Base-by-base conservation (phyloP, 2,888 invertebrate species). In the Chironomus riparius region DNA sequence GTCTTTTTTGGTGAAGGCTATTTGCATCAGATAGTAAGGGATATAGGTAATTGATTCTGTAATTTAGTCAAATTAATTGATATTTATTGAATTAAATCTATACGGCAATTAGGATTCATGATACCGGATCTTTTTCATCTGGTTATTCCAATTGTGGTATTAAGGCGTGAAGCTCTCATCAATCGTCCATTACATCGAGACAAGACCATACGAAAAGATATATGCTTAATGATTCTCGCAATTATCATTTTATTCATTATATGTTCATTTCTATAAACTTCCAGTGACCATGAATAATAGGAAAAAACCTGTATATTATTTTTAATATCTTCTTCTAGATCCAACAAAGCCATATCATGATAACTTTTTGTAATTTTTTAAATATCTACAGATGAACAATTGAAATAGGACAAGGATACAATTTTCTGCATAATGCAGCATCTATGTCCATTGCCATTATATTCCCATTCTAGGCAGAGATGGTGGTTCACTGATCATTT, bases 1-100 rank as follows among this genome's bases (percentile, higher is more conserved):
- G 89, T 90, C 73, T 81, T 90, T 21, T 85, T 86, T 75, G 88
- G 89, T 70, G 87, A 89, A 81, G 90, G 90, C 5, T 86, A 87
- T 78, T 85, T 88, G 21, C 90, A 90, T 84, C 90, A 90, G 85
- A 88, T 89, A 72, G 85, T 90, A 72, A 86, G 90, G 12, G 90
- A 91, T 82, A 82, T 90, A 78, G 13, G 50, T 50, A 15, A 50
- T 13, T 50, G 38, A 38, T 38, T 38, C 38, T 38, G 38, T 38
- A 38, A 38, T 38, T 38, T 38, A 38, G 38, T 38, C 38, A 38
- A 38, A 38, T 38, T 38, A 38, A 38, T 38, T 38, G 38, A 38
- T 38, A 38, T 38, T 38, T 38, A 38, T 38, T 38, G 4, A 38
- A 38, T 38, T 10, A n/a, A n/a, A 38, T 28, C 28, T 28, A 38